Conservation (phyloP, 2,797 vertebrate species). For the Liasis olivaceus region DNA sequence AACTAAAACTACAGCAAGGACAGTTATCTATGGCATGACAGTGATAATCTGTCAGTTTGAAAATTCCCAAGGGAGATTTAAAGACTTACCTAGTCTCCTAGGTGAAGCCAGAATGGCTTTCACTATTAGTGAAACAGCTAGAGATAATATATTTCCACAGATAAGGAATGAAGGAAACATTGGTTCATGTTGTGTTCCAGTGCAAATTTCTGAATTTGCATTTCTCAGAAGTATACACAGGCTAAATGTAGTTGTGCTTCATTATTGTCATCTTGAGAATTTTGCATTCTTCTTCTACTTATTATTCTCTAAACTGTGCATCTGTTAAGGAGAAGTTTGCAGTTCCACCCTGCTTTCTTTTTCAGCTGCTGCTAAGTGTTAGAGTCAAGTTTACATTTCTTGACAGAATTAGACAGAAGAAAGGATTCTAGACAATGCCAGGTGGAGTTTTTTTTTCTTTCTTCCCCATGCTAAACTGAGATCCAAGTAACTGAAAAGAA, state of each 20-base stretch:
- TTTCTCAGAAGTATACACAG: background rate
- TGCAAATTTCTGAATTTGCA: background rate
- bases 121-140: background rate
- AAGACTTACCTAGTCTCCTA: background rate
- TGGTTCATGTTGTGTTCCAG: background rate
- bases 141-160: background rate
- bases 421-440: background rate
- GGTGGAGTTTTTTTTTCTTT: slow-evolving; percentile 29
- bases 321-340: background rate
- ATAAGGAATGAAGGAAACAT: background rate
- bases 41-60: background rate
- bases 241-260: background rate
- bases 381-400: background rate
- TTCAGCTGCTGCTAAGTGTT: background rate
- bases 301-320: background rate
- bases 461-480: slow-evolving; percentile 9
- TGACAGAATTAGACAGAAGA: background rate
- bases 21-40: background rate
- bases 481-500: slow-evolving; percentile 47
- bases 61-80: background rate
- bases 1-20: background rate
- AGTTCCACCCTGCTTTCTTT: background rate
- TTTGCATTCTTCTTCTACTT: background rate
- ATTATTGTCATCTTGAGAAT: background rate
- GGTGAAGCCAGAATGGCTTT: background rate